Percentiles rank a stretch among this genome's conserved stretches.
These are phyloP conservation scores for Orchesellides sinensis DNA, from an alignment of 2,888 invertebrate genomes.

Conservation along the genomic window DNA sequence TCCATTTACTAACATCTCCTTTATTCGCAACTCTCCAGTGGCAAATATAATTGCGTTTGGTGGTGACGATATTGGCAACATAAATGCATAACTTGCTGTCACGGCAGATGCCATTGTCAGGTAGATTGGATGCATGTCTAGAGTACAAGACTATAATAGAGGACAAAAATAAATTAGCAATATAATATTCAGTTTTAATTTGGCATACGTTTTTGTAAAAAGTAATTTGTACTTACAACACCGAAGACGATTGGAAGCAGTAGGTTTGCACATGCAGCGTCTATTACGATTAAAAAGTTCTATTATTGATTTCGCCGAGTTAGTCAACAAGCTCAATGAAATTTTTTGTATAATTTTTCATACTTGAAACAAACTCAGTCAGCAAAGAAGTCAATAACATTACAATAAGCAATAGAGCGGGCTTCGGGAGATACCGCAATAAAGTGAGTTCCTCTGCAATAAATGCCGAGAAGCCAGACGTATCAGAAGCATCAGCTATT, in stretches of 20 bases:
- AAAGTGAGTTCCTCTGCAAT: constrained; percentile 32
- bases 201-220: neutral
- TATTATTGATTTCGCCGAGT: neutral
- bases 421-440: constrained; percentile 1
- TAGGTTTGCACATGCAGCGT: constrained; percentile 58
- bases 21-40: constrained; percentile 80
- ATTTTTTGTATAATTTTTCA: neutral
- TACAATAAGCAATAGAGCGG: constrained; percentile 42
- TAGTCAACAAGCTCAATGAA: neutral
- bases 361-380: constrained; percentile 67
- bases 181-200: neutral
- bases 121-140: constrained; percentile 89
- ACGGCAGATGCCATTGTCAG: constrained; percentile 93
- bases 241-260: constrained; percentile 58
- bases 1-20: constrained; percentile 70
- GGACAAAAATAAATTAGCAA: neutral
- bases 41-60: constrained; percentile 94
- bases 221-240: constrained; percentile 39
- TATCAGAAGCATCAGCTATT: constrained; percentile 51
- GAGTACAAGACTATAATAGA: constrained; percentile 83
- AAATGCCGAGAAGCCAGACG: constrained; percentile 42
- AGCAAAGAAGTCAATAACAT: constrained; percentile 53
- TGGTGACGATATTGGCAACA: constrained; percentile 82
- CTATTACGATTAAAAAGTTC: constrained; percentile 23
- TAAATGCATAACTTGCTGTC: constrained; percentile 92